These are phyloP conservation scores for Drosophila virilis DNA, from an alignment of 1,140 invertebrate species.

Conservation along the genomic window DNA sequence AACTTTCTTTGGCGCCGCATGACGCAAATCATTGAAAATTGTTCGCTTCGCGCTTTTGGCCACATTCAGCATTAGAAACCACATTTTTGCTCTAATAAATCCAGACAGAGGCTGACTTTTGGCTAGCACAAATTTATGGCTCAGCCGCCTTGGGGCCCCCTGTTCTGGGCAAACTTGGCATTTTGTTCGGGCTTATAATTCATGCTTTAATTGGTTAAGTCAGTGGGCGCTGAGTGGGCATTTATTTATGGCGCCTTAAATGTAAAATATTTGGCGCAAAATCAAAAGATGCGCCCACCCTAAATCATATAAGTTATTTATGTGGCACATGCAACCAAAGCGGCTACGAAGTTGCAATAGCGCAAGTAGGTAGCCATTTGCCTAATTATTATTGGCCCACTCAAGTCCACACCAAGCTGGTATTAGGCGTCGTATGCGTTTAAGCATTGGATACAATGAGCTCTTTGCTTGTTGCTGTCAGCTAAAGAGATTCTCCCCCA, in stretches of 20 bases:
- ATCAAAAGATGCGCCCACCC: conserved; percentile 58
- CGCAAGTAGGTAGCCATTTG: conserved; percentile 67
- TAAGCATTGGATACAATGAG: conserved; percentile 58
- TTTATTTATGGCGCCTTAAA: conserved; percentile 76
- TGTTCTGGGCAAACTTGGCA: conserved; percentile 52
- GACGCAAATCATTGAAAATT: conserved; percentile 38
- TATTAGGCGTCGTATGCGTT: conserved; percentile 27
- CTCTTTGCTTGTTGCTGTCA: conserved; percentile 34
- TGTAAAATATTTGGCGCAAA: conserved; percentile 78
- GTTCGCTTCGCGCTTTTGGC: conserved; percentile 38
- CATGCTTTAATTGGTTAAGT: conserved; percentile 78
- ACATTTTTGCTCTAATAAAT: conserved; percentile 72
- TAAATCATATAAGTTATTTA: conserved; percentile 68
- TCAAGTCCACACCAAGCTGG: conserved; percentile 22
- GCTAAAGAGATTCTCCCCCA: conserved; percentile 30
- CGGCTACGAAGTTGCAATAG: conserved; percentile 19
- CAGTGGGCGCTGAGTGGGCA: conserved; percentile 31
- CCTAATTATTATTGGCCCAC: conserved; percentile 64
- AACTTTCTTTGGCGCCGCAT: conserved; percentile 41
- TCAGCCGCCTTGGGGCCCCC: conserved; percentile 7
- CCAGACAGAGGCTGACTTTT: conserved; percentile 71
- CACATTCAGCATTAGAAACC: conserved; percentile 66
- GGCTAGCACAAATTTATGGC: conserved; percentile 74
- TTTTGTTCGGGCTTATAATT: conserved; percentile 78
- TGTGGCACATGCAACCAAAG: conserved; percentile 35